These are phyloP conservation scores for Notamacropus eugenii DNA, from an alignment of 2,797 vertebrate genomes.

Conservation along the genomic window DNA sequence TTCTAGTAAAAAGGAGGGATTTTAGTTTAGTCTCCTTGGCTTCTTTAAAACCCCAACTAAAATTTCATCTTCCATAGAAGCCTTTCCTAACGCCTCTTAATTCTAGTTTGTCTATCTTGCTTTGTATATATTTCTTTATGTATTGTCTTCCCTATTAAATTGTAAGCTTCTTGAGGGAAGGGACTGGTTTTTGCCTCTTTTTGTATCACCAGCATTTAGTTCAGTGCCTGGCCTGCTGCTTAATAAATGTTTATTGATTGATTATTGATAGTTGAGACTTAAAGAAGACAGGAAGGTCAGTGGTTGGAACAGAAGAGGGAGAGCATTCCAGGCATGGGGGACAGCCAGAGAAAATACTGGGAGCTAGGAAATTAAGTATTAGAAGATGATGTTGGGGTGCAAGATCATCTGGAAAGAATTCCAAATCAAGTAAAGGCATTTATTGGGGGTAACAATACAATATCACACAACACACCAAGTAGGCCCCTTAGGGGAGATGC, in stretches of 20 bases:
- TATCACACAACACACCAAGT: no score
- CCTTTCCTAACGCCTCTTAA: background rate
- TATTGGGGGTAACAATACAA: no score
- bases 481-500: no score
- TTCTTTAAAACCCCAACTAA: background rate
- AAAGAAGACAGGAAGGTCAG: no score
- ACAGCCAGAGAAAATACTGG: background rate
- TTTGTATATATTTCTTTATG: background rate
- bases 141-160: background rate
- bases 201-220: background rate
- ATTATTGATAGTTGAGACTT: no score
- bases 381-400: background rate
- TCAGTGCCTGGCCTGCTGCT: background rate
- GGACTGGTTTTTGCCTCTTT: background rate
- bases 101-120: background rate
- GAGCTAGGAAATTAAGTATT: background rate
- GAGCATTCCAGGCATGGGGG: background rate
- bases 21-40: background rate
- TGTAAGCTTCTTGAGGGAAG: background rate
- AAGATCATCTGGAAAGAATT: no score
- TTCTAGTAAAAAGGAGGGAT: background rate
- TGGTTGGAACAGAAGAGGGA: background rate
- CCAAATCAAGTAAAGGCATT: no score
- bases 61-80: background rate
- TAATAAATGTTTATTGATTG: no score